Conservation (phyloP, 1,140 invertebrate species). For the Delia radicum region DNA sequence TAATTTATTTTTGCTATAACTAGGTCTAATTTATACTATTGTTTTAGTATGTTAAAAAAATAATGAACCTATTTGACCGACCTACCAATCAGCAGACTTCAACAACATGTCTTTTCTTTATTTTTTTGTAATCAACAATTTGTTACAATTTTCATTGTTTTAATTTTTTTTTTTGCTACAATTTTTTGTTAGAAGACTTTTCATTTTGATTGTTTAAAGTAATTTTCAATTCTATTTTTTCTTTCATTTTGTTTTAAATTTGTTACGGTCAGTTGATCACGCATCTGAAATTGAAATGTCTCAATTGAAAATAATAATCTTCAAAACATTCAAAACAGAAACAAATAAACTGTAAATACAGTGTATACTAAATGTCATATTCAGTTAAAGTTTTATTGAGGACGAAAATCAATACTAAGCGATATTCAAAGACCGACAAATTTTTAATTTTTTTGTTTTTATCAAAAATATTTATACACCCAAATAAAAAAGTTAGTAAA, state of each 20-base stretch:
- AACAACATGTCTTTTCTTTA: background rate
- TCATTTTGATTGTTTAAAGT: background rate
- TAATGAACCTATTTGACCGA: background rate
- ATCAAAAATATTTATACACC: no score
- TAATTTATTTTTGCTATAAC: background rate
- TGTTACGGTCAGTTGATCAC: background rate
- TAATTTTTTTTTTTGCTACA: background rate
- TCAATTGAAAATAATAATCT: no score
- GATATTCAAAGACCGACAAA: no score
- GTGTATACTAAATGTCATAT: no score
- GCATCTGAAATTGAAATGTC: background rate
- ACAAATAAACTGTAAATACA: no score
- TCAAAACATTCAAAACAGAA: no score
- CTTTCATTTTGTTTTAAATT: no score
- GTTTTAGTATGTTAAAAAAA: background rate
- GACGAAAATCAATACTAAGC: no score
- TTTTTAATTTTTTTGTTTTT: no score
- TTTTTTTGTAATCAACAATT: background rate
- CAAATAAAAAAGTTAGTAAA: no score
- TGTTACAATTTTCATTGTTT: background rate
- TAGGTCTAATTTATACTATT: conserved; percentile 10
- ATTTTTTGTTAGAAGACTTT: background rate
- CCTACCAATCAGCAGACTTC: background rate
- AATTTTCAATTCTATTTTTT: background rate
- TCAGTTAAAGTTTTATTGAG: no score